Evolutionary conservation across 2,797 vertebrate genomes (phyloP).

Genomic region (Gymnothorax reevesii): DNA sequence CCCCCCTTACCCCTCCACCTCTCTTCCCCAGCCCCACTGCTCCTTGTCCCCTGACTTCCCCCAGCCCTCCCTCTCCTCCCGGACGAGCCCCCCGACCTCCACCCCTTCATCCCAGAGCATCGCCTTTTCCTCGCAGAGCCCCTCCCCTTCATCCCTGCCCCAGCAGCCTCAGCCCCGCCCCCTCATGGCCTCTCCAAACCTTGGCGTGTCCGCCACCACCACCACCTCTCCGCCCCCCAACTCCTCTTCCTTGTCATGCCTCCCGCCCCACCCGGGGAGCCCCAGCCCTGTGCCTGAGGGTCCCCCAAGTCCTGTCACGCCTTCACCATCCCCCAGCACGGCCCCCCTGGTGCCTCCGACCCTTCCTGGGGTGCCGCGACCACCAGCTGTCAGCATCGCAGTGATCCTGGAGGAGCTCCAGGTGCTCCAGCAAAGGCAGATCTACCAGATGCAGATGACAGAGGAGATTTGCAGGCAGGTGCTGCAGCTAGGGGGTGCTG

Average conservation of each 20-base stretch:
- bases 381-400: constrained; percentile 81
- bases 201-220: constrained; percentile 75
- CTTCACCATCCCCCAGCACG: constrained; percentile 66
- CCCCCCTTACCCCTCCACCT: constrained; percentile 67
- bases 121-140: constrained; percentile 39
- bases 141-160: constrained; percentile 49
- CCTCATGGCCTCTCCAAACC: constrained; percentile 77
- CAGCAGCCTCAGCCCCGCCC: constrained; percentile 47
- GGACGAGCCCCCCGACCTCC: constrained; percentile 32
- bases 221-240: constrained; percentile 72
- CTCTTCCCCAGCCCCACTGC: constrained; percentile 45
- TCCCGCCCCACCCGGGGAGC: constrained; percentile 77
- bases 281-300: constrained; percentile 79
- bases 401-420: constrained; percentile 87
- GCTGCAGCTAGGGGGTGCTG: constrained; percentile 77
- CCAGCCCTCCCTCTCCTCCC: constrained; percentile 49
- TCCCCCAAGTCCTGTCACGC: constrained; percentile 71
- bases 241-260: constrained; percentile 72
- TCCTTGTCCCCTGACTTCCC: constrained; percentile 66
- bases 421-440: constrained; percentile 87
- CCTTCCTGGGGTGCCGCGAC: too few species aligned
- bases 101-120: constrained; percentile 45
- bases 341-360: constrained; percentile 43
- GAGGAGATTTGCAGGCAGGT: constrained; percentile 91
- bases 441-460: constrained; percentile 93